Evolutionary conservation across 2,888 invertebrate species (phyloP), one percentile per base, ranked within the genome.

Genomic region (Sipha maydis): DNA sequence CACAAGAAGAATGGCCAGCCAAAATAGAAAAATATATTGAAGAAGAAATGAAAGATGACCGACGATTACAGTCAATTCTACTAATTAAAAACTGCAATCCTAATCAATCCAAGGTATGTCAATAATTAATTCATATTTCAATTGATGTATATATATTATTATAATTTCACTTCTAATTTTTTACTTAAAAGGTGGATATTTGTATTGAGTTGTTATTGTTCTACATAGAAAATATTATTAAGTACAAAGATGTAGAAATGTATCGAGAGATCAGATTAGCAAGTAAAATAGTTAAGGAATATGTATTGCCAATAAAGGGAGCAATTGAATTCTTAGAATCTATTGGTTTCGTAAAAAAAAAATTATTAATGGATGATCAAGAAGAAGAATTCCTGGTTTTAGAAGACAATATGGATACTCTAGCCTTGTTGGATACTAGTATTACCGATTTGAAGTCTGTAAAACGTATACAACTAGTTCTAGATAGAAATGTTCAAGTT

Each of bases 61-160:
- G 98, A 91, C 97, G 96, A 0, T 93, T 98, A 90, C 96, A 97
- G 0, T 95, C 98, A 21, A 97, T 97, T 91, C 93, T 98, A 86
- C 97, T 98, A 91, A 96, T 99, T 91, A 96, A 97, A 91, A 97
- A 97, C 21, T 96, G 97, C 91, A 99, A 98, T 92, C 95, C 93
- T 90, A 95, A 95, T 90, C 94, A 94, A 91, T 95, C 95, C 91
- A 95, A 95, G 93, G 95, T 95, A 92, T 83, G 34, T 61, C 41
- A n/a, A 61, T 71, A 8, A 48, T 31, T 8, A 54, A 34, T 28
- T 77, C 11, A 28, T 28, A 61, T 28, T 38, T 69, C 56, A 69
- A 77, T 89, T 28, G 0, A 69, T 69, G 1, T 69, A n/a, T n/a
- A n/a, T n/a, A n/a, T n/a, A n/a, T n/a, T n/a, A n/a, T n/a, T n/a